Evolutionary conservation across 2,797 vertebrate species (phyloP).

Genomic region (Sebastes aleutianus): DNA sequence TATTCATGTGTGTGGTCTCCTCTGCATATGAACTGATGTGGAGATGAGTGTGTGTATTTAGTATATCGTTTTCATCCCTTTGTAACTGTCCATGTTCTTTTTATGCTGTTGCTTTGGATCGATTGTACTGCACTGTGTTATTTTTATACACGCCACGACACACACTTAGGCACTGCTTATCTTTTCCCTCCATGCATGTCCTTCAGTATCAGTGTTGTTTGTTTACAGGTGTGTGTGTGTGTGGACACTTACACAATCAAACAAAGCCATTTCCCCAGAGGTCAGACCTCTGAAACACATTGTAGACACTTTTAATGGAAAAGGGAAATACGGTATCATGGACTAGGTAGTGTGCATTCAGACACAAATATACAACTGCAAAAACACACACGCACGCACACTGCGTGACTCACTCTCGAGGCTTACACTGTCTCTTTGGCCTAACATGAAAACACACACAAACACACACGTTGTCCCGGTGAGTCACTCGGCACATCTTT

Average conservation of each 20-base stretch:
- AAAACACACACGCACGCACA: conserved; percentile 21
- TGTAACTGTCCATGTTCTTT: background rate
- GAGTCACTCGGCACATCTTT: conserved; percentile 54
- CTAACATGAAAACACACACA: conserved; percentile 28
- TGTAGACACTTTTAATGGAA: conserved; percentile 21
- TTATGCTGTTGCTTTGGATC: background rate
- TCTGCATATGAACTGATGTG: background rate
- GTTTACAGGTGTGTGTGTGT: background rate
- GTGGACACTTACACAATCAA: background rate
- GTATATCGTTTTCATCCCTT: background rate
- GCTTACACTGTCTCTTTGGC: conserved; percentile 34
- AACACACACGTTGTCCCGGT: conserved; percentile 25
- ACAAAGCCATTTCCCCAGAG: conserved; percentile 1
- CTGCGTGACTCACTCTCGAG: conserved; percentile 46
- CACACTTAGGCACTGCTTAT: background rate
- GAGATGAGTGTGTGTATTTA: background rate
- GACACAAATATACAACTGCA: conserved; percentile 29
- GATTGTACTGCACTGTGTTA: conserved; percentile 12
- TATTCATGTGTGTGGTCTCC: background rate
- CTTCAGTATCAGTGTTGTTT: background rate
- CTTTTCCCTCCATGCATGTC: background rate
- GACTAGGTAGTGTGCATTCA: conserved; percentile 2
- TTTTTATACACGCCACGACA: conserved; percentile 4
- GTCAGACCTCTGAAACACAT: conserved; percentile 28
- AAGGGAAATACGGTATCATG: conserved; percentile 20